Evolutionary conservation across 2,797 vertebrate genomes (phyloP), one percentile per base, ranked within the genome.

Genomic region (Falco berigora): DNA sequence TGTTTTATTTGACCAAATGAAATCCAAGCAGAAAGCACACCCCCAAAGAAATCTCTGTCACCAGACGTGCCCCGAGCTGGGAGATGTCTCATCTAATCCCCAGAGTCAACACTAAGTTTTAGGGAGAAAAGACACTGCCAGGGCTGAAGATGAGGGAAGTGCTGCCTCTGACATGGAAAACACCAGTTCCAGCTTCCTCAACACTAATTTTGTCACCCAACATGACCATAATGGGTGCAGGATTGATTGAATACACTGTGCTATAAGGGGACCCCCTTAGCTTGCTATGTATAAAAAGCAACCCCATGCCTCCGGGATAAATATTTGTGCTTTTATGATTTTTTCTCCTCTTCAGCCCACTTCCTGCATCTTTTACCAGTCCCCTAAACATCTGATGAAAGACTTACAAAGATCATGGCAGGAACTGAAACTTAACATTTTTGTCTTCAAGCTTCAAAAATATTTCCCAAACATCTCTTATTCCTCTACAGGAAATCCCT

Each of bases 401-500:
- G 94, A 93, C 74, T 77, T 73, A 50, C 4, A 76, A 83, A 67
- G 85, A 85, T 62, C 84, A 32, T 36, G 71, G 74, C 88, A 92
- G 95, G 90, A 91, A 90, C 81, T 77, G 64, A 96, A 96, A 92
- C 84, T 84, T 89, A 42, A 85, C 67, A 50, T 90, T 97, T 95
- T 88, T 88, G 88, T 91, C 95, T 95, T 90, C 91, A 44, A 66
- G 62, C 71, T 82, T 95, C 78, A 80, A 58, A 95, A 95, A 79
- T 96, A 95, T 90, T 96, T 94, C 88, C 94, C 58, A n/a, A 94
- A 78, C 90, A 78, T 94, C 86, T 93, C 91, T 80, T 83, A 85
- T 95, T 95, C 91, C 94, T 94, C 86, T 67, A 4, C 96, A 97
- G 96, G 94, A 97, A 96, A 97, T 97, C 94, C 94, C 73, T 95